Evolutionary conservation across 2,797 vertebrate genomes (phyloP), one percentile per base, ranked within the genome.

Genomic region (Potorous gilbertii): DNA sequence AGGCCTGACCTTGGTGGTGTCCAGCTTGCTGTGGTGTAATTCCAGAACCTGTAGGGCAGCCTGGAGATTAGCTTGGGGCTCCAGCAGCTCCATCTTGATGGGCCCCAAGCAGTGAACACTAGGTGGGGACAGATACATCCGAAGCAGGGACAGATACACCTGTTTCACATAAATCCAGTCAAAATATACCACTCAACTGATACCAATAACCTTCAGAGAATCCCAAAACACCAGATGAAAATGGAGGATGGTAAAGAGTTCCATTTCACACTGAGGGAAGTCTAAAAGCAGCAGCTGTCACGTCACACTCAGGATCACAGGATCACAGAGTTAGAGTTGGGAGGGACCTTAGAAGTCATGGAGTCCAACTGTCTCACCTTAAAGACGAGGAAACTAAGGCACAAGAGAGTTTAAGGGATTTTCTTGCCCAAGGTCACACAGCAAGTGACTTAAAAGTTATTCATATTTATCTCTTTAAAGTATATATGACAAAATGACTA

Each of bases 61-160:
- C 97, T 99, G 99, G 90, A 99, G 99, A 97, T 99, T 99, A 97
- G 99, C 99, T 96, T 99, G 99, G 89, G 99, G 99, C 98, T 99
- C 99, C 55, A 98, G 98, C 92, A 99, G 98, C 98, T 99, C 99
- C 99, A 99, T 99, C 97, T 99, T 99, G 97, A 99, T 99, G n/a
- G 99, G 99, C 90, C 99, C 99, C 97, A 99, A 98, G 98, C 99
- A 99, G 98, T 99, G 99, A 95, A 99, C 99, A 2, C 99, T 99
- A 90, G 99, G 99, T 29, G 99, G 99, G 0, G 99, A 99, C 95
- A 99, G 99, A 98, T 99, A 99, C 99, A 99, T 99, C 90, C 99
- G 99, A 97, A 99, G 99, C 98, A 99, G 98, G 3, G 99, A 99
- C 98, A 99, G 98, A 97, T 99, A 99, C 27, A 99, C 99, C 99